Base-by-base conservation (phyloP, 2,888 invertebrate genomes). In the Eubasilissa splendida region DNA sequence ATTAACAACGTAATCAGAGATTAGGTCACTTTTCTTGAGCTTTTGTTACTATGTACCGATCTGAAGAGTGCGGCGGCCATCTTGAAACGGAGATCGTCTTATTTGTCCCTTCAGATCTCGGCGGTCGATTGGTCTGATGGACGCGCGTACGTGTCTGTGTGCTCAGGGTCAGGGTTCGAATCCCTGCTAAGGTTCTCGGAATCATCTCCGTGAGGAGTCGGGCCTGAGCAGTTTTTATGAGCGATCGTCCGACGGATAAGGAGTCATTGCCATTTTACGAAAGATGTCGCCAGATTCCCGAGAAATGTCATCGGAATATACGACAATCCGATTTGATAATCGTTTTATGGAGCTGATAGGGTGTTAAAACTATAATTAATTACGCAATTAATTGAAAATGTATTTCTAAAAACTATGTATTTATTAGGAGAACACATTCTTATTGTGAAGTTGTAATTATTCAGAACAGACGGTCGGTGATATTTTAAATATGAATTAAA, bases 121-220 rank as follows among this genome's bases (percentile, higher is more conserved):
- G 8, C 52, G n/a, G 31, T 14, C 53, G 76, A 76, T 76, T 42
- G 52, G 12, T 52, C 56, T 42, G 71, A 59, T 42, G 59, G 31
- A 68, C 54, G 63, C 52, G 78, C 76, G 56, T 50, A 77, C 66
- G 65, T 76, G 76, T 31, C 65, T 22, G 31, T 65, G 52, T 9
- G 50, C 11, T 8, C 12, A 71, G 77, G 80, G 80, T 80, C 73
- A 77, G 22, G 80, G 76, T 80, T 80, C 80, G 60, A 60, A 22
- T 76, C 76, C 33, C 58, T 11, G 58, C 58, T 58, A 42, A 50
- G 53, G 50, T 77, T 80, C 77, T 73, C 50, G 75, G 80, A 80
- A 80, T n/a, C 63, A 12, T 14, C 53, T 50, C n/a, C 53, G 31
- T 65, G 31, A 9, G 54, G n/a, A 54, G 63, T 54, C 76, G 31